Base-by-base conservation (phyloP, 2,113 vertebrate species). In the Megaceryle maxima region DNA sequence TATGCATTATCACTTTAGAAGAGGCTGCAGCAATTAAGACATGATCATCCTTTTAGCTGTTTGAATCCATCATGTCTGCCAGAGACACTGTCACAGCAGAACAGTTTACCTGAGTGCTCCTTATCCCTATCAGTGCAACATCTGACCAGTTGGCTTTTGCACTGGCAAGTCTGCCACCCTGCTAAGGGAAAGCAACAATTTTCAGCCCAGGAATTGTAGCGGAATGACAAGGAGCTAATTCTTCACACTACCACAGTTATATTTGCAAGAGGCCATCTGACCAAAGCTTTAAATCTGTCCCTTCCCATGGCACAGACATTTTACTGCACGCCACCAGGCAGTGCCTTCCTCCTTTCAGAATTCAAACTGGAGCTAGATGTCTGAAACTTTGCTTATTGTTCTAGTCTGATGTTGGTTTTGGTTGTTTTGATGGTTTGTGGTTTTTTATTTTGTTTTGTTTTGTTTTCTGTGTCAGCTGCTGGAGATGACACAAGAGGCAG, bases 401-500 rank as follows among this genome's bases (percentile, higher is more conserved):
- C 48, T 56, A 4, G n/a, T 53, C 31, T 86, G 35, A 66, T 87
- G 72, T 77, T 94, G 90, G 56, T 92, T 85, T 77, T 90, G 50
- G 51, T 37, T 37, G 37, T 37, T 37, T 37, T 37, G 37, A 8
- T 37, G 37, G 37, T 37, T 41, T 41, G 10, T 41, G 39, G 39
- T 10, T 41, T 41, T 41, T 41, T 41, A 4, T 41, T 41, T 41
- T 41, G 39, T 41, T 41, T 41, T 41, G 39, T 41, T 41, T 87
- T 94, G 60, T 43, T 51, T 91, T 82, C 51, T 91, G 53, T 89
- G 87, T 83, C 94, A 97, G 95, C 91, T 93, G 92, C 82, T 83
- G 85, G 50, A 83, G 87, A 97, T 96, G 95, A 96, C 93, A 96
- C 77, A 72, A 91, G 87, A 92, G 77, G 75, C 84, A 90, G 72